Conservation (phyloP, 2,888 invertebrate species). For the Ophion obscuratus region DNA sequence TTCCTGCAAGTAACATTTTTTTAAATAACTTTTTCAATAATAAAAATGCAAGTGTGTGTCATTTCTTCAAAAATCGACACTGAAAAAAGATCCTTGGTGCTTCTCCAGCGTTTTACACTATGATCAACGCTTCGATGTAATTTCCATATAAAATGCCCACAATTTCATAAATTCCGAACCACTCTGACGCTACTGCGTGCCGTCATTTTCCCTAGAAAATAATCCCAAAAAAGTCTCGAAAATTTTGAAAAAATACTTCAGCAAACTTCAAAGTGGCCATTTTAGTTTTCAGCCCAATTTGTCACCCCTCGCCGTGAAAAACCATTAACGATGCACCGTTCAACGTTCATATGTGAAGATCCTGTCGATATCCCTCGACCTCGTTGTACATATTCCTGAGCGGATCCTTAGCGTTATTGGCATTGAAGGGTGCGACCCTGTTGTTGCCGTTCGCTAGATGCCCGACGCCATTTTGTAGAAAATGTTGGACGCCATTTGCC, state of each 20-base stretch:
- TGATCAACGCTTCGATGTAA: neutral
- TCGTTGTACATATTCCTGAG: slow-evolving; percentile 84
- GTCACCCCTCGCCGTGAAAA: neutral
- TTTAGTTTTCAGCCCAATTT: neutral
- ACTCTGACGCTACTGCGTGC: neutral
- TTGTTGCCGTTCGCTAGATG: slow-evolving; percentile 79
- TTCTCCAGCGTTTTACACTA: neutral
- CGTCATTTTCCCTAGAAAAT: neutral
- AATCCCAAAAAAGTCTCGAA: neutral
- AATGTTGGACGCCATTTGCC: slow-evolving; percentile 74
- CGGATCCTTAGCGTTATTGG: slow-evolving; percentile 73
- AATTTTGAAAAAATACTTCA: neutral
- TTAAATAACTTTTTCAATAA: neutral
- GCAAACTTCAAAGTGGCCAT: neutral
- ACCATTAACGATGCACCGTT: slow-evolving; percentile 1
- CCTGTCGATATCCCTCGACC: slow-evolving; percentile 82
- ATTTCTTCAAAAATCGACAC: neutral
- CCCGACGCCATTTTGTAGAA: slow-evolving; percentile 78
- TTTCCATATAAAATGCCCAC: neutral
- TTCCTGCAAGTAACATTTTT: neutral
- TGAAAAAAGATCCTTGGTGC: neutral
- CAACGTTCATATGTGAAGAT: slow-evolving; percentile 76
- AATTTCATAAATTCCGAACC: neutral
- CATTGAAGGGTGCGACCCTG: slow-evolving; percentile 75
- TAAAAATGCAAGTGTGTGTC: neutral